phyloP scores from a whole-genome alignment of 1,140 invertebrate species.

The Brachionus koreanus region DNA sequence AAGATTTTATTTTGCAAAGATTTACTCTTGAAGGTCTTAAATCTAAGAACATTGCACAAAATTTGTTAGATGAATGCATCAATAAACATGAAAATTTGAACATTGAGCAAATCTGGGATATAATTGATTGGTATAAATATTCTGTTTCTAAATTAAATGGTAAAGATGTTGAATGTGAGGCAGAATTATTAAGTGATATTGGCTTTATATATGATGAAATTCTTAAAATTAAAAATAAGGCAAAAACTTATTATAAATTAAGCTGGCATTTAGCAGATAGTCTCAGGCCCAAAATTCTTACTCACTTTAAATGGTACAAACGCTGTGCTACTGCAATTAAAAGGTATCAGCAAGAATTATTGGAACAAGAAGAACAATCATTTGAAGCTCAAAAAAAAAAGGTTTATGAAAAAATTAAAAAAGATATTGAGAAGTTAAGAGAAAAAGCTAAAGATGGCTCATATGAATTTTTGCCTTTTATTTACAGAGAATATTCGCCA shows the following conservation, averaged over 20 bases:
- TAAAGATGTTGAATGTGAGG: not conserved
- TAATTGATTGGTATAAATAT: slow-evolving; percentile 8
- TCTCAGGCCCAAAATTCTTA: not conserved
- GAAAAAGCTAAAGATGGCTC: not conserved
- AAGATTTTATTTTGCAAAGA: not conserved
- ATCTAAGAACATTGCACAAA: not conserved
- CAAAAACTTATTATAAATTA: not conserved
- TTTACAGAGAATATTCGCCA: not conserved
- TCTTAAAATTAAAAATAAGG: not conserved
- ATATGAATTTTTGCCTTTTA: not conserved
- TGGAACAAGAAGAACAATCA: not conserved
- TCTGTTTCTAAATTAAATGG: not conserved
- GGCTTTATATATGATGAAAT: not conserved
- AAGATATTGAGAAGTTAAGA: not conserved
- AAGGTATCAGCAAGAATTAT: not conserved
- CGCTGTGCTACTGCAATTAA: not conserved
- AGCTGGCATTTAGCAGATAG: not conserved
- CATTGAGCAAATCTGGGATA: not conserved
- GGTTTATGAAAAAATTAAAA: not conserved
- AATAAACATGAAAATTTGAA: not conserved
- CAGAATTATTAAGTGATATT: not conserved
- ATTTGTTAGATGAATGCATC: not conserved
- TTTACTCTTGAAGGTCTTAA: slow-evolving; percentile 1
- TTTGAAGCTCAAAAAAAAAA: not conserved
- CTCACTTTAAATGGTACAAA: not conserved